Conservation (phyloP, 2,888 invertebrate genomes). For the Hydraecia micacea region DNA sequence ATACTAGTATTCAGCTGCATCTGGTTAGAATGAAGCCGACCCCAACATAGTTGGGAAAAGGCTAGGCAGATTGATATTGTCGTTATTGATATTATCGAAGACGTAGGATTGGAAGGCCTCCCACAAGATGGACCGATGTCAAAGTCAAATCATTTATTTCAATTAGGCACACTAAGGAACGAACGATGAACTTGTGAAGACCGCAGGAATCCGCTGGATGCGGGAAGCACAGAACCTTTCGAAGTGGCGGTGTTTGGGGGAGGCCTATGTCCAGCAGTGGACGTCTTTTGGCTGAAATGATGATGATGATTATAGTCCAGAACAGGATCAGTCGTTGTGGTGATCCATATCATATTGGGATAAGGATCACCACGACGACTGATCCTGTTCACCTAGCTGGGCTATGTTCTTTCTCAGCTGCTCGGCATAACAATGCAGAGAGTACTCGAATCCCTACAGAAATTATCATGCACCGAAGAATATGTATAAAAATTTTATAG, state of each 20-base stretch:
- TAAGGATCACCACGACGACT: no score
- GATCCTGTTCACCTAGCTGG: no score
- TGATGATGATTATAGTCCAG: background rate
- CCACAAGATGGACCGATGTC: background rate
- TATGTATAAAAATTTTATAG: constrained; percentile 14
- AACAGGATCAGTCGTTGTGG: no score
- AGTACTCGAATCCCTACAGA: background rate
- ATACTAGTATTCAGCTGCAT: background rate
- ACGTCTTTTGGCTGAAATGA: background rate
- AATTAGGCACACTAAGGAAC: no score
- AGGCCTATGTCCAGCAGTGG: background rate
- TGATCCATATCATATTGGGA: background rate
- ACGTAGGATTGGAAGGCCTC: background rate
- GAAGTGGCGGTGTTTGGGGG: background rate
- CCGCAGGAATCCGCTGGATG: background rate
- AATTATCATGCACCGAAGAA: constrained; percentile 19
- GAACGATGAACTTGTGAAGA: no score
- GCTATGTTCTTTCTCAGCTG: background rate
- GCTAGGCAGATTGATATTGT: background rate
- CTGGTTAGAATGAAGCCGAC: background rate
- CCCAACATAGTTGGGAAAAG: background rate
- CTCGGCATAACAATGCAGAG: background rate
- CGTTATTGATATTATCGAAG: background rate
- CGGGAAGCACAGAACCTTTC: background rate
- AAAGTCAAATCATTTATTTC: no score